Percentiles rank a stretch among this genome's conserved stretches.
These are phyloP conservation scores for Eupithecia abbreviata DNA, from an alignment of 2,888 invertebrate species.

Conservation along the genomic window DNA sequence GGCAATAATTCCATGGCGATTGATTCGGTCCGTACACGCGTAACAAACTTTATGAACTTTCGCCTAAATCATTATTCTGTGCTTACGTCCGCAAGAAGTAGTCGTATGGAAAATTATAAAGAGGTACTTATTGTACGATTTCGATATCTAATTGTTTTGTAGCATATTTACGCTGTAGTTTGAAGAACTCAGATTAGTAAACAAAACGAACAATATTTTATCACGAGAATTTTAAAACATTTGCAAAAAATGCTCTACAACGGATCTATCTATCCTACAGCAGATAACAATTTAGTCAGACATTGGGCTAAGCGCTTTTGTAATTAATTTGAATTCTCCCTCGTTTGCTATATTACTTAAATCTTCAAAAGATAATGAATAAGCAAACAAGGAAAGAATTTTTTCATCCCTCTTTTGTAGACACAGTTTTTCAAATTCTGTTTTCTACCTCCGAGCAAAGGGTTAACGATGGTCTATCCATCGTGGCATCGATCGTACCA, in stretches of 20 bases:
- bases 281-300: conserved; percentile 1
- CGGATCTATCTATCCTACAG: not conserved
- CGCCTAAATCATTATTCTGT: too few relatives aligned
- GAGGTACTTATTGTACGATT: not conserved
- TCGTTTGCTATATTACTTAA: not conserved
- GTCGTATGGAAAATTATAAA: too few relatives aligned
- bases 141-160: not conserved
- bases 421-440: not conserved
- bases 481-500: too few relatives aligned
- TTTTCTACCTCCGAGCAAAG: not conserved
- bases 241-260: not conserved
- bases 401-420: not conserved
- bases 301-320: conserved; percentile 13
- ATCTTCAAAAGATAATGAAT: conserved; percentile 3
- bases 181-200: not conserved
- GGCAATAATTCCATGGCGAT: not conserved
- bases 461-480: not conserved
- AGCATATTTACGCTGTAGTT: not conserved
- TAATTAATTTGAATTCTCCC: conserved; percentile 12
- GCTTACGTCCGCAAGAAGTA: too few relatives aligned
- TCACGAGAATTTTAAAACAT: not conserved
- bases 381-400: not conserved
- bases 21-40: not conserved
- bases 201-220: not conserved
- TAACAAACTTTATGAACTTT: not conserved